A percentile compares a stretch with the other conserved stretches of the same genome.
Conservation (phyloP, 2,113 vertebrate genomes). For the Oncorhynchus clarkii region DNA sequence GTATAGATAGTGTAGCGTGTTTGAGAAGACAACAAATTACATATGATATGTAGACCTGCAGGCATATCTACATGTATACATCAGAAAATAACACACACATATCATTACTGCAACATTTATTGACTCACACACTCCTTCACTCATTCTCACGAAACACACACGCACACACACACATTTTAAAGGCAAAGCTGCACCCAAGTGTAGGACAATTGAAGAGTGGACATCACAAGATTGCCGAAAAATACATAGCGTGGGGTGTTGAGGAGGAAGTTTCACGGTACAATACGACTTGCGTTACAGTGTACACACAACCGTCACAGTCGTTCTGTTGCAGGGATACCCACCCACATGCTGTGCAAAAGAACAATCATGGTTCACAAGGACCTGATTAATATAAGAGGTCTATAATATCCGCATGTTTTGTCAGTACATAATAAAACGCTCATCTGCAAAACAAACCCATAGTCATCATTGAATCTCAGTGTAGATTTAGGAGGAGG, state of each 20-base stretch:
- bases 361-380: not conserved
- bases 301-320: not conserved
- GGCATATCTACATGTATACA: not conserved
- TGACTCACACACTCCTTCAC: not conserved
- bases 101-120: conserved; percentile 6
- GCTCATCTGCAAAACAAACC: not conserved
- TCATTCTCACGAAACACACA: not conserved
- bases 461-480: not conserved
- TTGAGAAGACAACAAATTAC: not conserved
- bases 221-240: not conserved
- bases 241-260: not conserved
- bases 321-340: not conserved
- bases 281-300: not conserved
- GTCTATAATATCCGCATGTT: not conserved
- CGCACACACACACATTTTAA: not conserved
- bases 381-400: not conserved
- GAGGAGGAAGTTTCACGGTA: not conserved
- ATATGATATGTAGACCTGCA: not conserved
- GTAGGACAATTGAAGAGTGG: not conserved
- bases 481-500: not conserved
- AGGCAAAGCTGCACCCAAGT: not conserved
- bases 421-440: not conserved
- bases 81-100: not conserved
- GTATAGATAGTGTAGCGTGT: no score
- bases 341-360: not conserved